phyloP scores from a whole-genome alignment of 2,113 vertebrate genomes.

The Charadrius vociferus region DNA sequence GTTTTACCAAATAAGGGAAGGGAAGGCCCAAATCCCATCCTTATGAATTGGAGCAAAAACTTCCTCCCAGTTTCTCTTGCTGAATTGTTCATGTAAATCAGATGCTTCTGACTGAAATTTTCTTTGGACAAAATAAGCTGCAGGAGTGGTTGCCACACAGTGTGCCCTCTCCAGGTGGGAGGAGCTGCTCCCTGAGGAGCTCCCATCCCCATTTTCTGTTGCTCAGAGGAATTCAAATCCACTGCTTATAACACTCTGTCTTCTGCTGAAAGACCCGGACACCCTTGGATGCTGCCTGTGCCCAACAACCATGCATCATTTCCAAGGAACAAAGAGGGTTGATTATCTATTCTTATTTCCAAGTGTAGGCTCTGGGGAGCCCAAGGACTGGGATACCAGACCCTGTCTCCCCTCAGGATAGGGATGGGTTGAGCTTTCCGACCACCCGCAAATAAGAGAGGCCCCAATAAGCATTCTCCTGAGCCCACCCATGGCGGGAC shows the following conservation, averaged over 20 bases:
- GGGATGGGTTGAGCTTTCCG: background rate
- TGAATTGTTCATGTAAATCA: background rate
- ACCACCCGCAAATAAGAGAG: background rate
- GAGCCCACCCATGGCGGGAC: background rate
- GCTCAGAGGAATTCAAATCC: background rate
- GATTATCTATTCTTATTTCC: background rate
- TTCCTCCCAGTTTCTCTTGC: background rate
- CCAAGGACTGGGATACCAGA: background rate
- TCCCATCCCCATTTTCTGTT: background rate
- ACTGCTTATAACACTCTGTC: background rate
- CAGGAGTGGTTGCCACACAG: background rate
- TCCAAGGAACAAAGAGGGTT: background rate
- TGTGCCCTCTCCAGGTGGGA: background rate
- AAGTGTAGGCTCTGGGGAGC: background rate
- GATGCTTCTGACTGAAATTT: background rate
- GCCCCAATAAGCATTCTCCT: background rate
- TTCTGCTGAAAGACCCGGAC: background rate
- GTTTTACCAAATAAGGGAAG: background rate
- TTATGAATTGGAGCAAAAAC: background rate
- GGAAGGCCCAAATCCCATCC: background rate
- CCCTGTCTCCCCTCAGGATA: background rate
- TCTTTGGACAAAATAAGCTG: background rate
- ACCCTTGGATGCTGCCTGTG: background rate
- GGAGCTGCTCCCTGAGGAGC: background rate
- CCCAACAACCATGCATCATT: accelerated